These are phyloP conservation scores for Moxostoma hubbsi DNA, from an alignment of 2,797 vertebrate genomes.

Conservation along the genomic window DNA sequence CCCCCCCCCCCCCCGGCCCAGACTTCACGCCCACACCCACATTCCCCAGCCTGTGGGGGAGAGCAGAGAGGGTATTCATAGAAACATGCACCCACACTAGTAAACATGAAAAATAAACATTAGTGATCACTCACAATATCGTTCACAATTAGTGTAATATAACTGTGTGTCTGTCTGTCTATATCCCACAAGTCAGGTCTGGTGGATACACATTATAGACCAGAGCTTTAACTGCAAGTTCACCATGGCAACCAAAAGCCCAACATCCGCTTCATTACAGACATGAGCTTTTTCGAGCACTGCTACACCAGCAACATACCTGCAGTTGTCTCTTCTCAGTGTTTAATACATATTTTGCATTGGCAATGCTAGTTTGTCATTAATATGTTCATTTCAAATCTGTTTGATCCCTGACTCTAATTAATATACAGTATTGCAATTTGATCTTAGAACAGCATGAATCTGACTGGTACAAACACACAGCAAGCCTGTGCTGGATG, in stretches of 20 bases:
- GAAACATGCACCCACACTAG: too few species aligned
- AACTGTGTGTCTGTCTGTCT: neutral
- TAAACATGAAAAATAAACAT: neutral
- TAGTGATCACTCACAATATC: neutral
- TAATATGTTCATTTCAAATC: neutral
- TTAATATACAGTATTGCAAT: neutral
- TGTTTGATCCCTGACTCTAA: too few species aligned
- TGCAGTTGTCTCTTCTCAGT: neutral
- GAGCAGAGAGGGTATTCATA: too few species aligned
- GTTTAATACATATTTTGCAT: neutral
- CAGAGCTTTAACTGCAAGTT: slow-evolving; percentile 23
- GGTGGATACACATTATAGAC: slow-evolving; percentile 33
- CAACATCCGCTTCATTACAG: slow-evolving; percentile 13
- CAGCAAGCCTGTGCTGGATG: neutral
- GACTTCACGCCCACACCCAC: too few species aligned
- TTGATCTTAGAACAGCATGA: neutral
- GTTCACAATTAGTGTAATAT: neutral
- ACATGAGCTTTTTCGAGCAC: neutral
- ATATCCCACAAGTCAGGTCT: neutral
- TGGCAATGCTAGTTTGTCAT: slow-evolving; percentile 12
- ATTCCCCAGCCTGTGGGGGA: too few species aligned
- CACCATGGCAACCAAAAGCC: slow-evolving; percentile 39
- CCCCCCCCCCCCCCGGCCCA: too few species aligned
- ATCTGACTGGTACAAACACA: neutral
- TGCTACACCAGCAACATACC: neutral